These are phyloP conservation scores for Dynastes maya DNA, from an alignment of 2,888 invertebrate genomes.

Conservation along the genomic window DNA sequence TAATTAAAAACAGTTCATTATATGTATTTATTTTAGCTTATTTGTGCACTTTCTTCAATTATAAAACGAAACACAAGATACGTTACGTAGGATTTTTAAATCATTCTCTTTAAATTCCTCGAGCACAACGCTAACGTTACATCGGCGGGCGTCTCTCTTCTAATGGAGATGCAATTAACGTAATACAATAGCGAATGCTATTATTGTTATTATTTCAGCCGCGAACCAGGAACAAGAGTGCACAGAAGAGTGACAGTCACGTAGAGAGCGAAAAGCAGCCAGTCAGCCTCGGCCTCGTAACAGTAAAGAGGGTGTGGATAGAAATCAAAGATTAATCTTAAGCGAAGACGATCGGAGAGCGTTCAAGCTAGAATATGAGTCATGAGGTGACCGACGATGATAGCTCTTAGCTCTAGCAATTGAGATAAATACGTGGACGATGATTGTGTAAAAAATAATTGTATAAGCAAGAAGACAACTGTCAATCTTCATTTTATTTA, in stretches of 20 bases:
- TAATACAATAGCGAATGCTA: constrained; percentile 25
- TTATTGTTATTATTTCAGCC: constrained; percentile 26
- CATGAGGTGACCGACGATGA: constrained; percentile 9
- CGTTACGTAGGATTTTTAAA: neutral
- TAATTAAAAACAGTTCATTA: no score
- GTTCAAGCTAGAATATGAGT: constrained; percentile 21
- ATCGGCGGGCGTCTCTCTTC: neutral
- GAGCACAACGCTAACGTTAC: neutral
- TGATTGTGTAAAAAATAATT: constrained; percentile 18
- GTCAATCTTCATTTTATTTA: constrained; percentile 18
- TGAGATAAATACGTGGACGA: constrained; percentile 14
- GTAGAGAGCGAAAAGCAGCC: constrained; percentile 13
- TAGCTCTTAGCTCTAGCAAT: neutral
- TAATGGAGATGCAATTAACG: constrained; percentile 33
- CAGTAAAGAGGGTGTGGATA: constrained; percentile 48
- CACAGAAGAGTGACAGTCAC: constrained; percentile 36
- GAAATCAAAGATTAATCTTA: constrained; percentile 49
- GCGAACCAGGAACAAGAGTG: constrained; percentile 23
- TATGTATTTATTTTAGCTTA: no score
- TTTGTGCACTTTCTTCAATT: neutral
- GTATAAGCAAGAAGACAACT: constrained; percentile 4
- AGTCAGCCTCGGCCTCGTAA: constrained; percentile 28
- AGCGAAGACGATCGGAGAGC: constrained; percentile 35
- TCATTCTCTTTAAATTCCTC: constrained; percentile 12
- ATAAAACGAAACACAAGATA: neutral